Evolutionary conservation across 2,888 invertebrate genomes (phyloP).

Genomic region (Harmothoe impar): DNA sequence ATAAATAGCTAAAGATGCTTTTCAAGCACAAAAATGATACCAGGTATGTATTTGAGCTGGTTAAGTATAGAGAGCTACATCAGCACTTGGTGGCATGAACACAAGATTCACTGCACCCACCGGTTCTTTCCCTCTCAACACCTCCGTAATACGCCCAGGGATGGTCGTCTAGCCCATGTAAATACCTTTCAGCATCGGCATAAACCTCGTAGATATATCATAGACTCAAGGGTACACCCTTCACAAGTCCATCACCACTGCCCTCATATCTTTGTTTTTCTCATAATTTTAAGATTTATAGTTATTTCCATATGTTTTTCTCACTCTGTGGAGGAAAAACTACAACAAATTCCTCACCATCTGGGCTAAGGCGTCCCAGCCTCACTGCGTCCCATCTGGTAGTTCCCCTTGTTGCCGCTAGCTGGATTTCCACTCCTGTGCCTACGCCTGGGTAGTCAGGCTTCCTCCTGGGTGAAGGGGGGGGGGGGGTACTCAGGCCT

Average conservation of each 20-base stretch:
- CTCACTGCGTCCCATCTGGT: conserved; percentile 14
- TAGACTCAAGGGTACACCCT: neutral
- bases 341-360: neutral
- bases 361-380: neutral
- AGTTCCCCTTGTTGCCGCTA: neutral
- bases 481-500: no score
- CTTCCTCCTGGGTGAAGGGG: no score
- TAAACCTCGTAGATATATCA: neutral
- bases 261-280: neutral
- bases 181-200: neutral
- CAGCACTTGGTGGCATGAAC: no score
- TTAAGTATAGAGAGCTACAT: no score
- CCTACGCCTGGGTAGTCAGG: neutral
- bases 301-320: neutral
- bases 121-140: neutral
- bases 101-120: neutral
- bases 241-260: neutral
- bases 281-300: neutral
- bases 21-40: no score
- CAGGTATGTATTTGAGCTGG: no score
- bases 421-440: neutral
- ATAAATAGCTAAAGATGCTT: no score
- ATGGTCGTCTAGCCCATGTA: neutral
- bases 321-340: neutral
- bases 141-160: neutral